phyloP scores from a whole-genome alignment of 2,113 vertebrate genomes.

The Calcarius ornatus region DNA sequence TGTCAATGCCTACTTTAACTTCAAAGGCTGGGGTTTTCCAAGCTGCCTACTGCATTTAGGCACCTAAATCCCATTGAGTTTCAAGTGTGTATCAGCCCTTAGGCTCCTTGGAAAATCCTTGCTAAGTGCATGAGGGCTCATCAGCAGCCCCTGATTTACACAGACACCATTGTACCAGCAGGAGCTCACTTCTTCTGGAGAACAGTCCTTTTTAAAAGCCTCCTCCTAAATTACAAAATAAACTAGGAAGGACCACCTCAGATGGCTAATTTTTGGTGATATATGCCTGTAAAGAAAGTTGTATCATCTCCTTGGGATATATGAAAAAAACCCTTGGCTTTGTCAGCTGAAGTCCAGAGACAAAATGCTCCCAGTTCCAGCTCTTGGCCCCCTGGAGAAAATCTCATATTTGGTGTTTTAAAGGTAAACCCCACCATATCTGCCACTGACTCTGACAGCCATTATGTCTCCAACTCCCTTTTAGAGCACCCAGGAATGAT shows the following conservation, averaged over 20 bases:
- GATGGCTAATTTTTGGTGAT: not conserved
- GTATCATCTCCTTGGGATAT: not conserved
- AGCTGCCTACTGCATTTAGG: constrained; percentile 31
- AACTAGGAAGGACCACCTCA: not conserved
- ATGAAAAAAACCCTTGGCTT: rapidly evolving
- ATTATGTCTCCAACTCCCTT: not conserved
- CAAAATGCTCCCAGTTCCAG: not conserved
- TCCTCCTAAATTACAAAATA: not conserved
- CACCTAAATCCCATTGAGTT: constrained; percentile 36
- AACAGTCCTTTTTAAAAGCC: not conserved
- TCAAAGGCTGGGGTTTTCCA: constrained; percentile 27
- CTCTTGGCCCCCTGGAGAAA: not conserved
- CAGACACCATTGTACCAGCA: not conserved
- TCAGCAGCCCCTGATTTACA: not conserved
- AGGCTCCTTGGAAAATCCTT: constrained; percentile 20
- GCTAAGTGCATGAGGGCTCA: constrained; percentile 6
- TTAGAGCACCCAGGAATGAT: not conserved
- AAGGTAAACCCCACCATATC: not conserved
- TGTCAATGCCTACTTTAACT: not conserved
- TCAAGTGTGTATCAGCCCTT: constrained; percentile 3
- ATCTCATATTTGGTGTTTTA: not conserved
- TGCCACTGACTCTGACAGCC: not conserved
- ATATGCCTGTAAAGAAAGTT: not conserved
- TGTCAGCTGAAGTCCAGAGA: not conserved
- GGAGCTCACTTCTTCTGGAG: not conserved